Base-by-base conservation (phyloP, 2,113 vertebrate species). In the Upupa epops region DNA sequence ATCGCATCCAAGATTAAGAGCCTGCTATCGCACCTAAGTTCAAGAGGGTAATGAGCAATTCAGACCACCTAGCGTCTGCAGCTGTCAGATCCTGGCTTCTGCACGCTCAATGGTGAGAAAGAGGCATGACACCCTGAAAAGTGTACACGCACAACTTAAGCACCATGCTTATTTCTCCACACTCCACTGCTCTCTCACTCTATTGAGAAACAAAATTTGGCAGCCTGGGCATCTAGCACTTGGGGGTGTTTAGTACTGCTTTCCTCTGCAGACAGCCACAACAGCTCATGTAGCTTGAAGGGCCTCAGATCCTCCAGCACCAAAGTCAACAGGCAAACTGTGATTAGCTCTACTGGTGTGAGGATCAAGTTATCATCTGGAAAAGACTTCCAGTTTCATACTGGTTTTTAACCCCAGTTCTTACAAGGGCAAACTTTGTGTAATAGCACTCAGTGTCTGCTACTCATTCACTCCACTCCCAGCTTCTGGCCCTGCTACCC, bases 21-120 rank as follows among this genome's bases (percentile, higher is more conserved):
- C 75, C 68, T 82, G 84, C 89, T 91, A 66, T 91, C 22, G 0
- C 71, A 17, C 71, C 18, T 6, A 66, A 73, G 87, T 91, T 95
- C 87, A 92, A 74, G 71, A 83, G 89, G 84, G 66, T 85, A 92
- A 95, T 29, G 82, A 83, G 84, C 84, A 82, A 59, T 51, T 93
- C 55, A 70, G 94, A 93, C 94, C 95, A 95, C 93, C 95, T 92
- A 91, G 78, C 51, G 51, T 29, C 82, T 92, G 28, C 87, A 92
- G 89, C 71, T 82, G 70, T 89, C 81, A 84, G 40, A 64, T 49
- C 78, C 91, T 65, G 46, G 19, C 63, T 93, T 49, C 66, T 48
- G 71, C 66, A 21, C 55, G 56, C 74, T 55, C 66, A 40, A 1
- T 1, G 1, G 11, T 15, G 31, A 90, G 63, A 36, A 76, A 63